phyloP scores from a whole-genome alignment of 2,113 vertebrate species.

The Bucco capensis region DNA sequence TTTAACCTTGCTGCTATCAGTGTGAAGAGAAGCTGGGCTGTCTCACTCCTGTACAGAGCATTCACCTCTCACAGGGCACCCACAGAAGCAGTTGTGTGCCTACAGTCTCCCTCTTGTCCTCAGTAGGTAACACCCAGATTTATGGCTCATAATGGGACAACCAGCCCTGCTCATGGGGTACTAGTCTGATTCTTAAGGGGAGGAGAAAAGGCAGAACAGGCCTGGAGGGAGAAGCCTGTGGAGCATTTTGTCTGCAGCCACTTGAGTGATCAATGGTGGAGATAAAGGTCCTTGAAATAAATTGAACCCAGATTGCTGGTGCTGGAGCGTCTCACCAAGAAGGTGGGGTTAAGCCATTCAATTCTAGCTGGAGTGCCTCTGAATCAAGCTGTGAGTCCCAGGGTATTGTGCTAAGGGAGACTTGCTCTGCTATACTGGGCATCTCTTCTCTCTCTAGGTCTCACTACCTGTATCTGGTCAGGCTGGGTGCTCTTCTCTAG shows the following conservation, averaged over 20 bases:
- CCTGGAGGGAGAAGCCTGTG: not conserved
- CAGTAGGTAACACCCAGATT: not conserved
- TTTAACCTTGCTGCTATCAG: not conserved
- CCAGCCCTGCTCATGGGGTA: not conserved
- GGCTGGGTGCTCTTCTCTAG: not conserved
- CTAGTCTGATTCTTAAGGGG: not conserved
- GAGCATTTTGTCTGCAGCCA: not conserved
- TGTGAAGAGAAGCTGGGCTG: not conserved
- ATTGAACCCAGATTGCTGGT: not conserved
- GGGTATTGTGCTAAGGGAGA: not conserved
- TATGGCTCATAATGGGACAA: not conserved
- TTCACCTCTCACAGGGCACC: not conserved
- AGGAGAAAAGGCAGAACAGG: not conserved
- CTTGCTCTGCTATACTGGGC: not conserved
- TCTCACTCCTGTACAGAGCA: not conserved
- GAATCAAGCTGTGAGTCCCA: not conserved
- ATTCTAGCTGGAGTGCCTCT: rapidly evolving
- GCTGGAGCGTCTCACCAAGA: not conserved
- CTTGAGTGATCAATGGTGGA: not conserved
- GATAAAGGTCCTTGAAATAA: not conserved
- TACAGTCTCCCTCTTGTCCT: not conserved
- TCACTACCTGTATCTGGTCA: not conserved
- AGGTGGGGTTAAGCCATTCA: not conserved
- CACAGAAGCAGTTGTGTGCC: rapidly evolving
- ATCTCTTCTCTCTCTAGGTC: not conserved